phyloP scores from a whole-genome alignment of 2,113 vertebrate species.

The Hystrix brachyura region DNA sequence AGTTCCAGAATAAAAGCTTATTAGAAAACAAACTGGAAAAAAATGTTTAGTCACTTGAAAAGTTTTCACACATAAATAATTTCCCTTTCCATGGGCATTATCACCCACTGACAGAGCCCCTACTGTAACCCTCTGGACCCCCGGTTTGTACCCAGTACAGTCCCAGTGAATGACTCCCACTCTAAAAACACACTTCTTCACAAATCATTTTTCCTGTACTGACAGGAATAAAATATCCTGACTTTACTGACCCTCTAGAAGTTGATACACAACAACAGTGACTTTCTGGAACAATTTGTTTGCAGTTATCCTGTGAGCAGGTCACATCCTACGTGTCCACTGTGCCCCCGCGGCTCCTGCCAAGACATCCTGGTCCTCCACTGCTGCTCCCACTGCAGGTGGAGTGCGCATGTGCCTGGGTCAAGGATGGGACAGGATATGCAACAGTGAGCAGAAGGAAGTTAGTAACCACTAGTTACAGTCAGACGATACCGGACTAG shows the following conservation, averaged over 20 bases:
- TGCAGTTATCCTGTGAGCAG: not conserved
- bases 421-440: not conserved
- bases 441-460: not conserved
- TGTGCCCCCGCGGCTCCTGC: rapidly evolving
- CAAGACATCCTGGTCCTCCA: not conserved
- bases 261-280: not conserved
- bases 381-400: rapidly evolving
- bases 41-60: not conserved
- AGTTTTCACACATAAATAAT: not conserved
- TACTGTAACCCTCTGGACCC: constrained; percentile 43
- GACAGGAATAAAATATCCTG: not conserved
- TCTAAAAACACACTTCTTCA: not conserved
- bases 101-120: not conserved
- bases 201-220: not conserved
- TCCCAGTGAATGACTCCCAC: not conserved
- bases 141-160: not conserved
- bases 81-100: constrained; percentile 34
- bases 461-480: not conserved
- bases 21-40: constrained; percentile 35
- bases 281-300: not conserved
- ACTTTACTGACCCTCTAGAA: not conserved
- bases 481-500: not conserved
- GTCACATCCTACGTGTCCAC: rapidly evolving
- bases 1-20: constrained; percentile 49
- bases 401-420: not conserved